A percentile compares a stretch with the other conserved stretches of the same genome.
phyloP scores from a whole-genome alignment of 1,140 invertebrate genomes.

The Drosophila arawakana region DNA sequence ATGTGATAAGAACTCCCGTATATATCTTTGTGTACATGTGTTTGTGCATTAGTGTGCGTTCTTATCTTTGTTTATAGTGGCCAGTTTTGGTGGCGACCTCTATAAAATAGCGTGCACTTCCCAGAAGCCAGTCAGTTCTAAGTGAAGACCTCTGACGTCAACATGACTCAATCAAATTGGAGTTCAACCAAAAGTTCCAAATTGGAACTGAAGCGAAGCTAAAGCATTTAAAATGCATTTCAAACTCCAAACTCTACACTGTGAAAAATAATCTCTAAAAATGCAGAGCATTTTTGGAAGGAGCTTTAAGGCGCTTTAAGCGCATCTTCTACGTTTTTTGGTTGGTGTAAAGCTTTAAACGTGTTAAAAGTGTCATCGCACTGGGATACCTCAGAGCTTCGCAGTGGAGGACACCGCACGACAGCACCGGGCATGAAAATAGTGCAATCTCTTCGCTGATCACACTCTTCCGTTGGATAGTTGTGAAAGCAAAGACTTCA shows the following conservation, averaged over 20 bases:
- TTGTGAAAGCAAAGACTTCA: constrained; percentile 31
- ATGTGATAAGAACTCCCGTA: constrained; percentile 33
- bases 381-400: constrained; percentile 5
- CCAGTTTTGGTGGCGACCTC: constrained; percentile 30
- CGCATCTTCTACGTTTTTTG: constrained; percentile 44
- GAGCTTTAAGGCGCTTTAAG: constrained; percentile 73
- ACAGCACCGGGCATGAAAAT: constrained; percentile 60
- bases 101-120: constrained; percentile 58
- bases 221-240: constrained; percentile 9
- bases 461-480: constrained; percentile 8
- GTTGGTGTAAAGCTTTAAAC: constrained; percentile 72
- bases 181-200: constrained; percentile 6
- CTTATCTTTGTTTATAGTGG: constrained; percentile 58
- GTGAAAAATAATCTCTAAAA: constrained; percentile 10
- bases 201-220: neutral
- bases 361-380: constrained; percentile 2
- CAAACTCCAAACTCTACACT: neutral
- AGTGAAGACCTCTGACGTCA: constrained; percentile 52
- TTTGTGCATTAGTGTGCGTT: neutral
- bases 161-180: constrained; percentile 40
- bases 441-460: constrained; percentile 64
- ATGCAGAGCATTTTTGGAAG: constrained; percentile 15
- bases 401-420: constrained; percentile 23
- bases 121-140: constrained; percentile 56
- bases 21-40: constrained; percentile 11